A percentile compares a stretch with the other conserved stretches of the same genome.
phyloP scores from a whole-genome alignment of 2,113 vertebrate genomes.

The Podarcis cretensis region DNA sequence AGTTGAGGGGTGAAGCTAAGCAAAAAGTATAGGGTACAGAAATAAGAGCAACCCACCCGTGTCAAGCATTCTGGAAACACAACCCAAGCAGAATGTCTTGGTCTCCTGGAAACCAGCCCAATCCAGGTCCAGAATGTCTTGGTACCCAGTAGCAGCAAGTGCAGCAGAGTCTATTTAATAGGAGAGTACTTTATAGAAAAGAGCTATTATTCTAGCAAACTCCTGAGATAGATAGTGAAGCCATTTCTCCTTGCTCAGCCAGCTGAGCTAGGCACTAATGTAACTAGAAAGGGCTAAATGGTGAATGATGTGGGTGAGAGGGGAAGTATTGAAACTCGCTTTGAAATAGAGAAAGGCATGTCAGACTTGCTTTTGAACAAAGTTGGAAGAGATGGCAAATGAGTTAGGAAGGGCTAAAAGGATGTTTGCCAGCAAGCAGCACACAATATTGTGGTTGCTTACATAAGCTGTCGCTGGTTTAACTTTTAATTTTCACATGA shows the following conservation, averaged over 20 bases:
- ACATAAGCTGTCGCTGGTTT: constrained; percentile 14
- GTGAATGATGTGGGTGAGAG: not conserved
- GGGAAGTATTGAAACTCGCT: not conserved
- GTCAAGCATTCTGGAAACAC: not conserved
- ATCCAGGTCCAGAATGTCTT: not conserved
- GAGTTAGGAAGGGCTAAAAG: not conserved
- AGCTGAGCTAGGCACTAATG: not conserved
- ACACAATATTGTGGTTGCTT: not conserved
- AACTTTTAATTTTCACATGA: not conserved
- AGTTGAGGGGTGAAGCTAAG: not conserved
- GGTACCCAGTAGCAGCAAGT: not conserved
- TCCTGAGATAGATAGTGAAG: not conserved
- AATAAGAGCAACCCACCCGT: not conserved
- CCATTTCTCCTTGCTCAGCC: constrained; percentile 21
- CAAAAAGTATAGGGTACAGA: not conserved
- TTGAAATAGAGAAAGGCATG: not conserved
- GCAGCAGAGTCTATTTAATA: not conserved
- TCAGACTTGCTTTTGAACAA: not conserved
- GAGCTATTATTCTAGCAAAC: constrained; percentile 17
- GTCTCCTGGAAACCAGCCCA: not conserved
- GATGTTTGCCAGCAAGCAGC: not conserved
- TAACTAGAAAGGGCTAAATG: not conserved
- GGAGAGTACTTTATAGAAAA: constrained; percentile 15
- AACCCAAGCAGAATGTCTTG: not conserved
- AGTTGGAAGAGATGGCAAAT: fast-evolving